Conservation (phyloP, 2,888 invertebrate species). For the Dioctria rufipes region DNA sequence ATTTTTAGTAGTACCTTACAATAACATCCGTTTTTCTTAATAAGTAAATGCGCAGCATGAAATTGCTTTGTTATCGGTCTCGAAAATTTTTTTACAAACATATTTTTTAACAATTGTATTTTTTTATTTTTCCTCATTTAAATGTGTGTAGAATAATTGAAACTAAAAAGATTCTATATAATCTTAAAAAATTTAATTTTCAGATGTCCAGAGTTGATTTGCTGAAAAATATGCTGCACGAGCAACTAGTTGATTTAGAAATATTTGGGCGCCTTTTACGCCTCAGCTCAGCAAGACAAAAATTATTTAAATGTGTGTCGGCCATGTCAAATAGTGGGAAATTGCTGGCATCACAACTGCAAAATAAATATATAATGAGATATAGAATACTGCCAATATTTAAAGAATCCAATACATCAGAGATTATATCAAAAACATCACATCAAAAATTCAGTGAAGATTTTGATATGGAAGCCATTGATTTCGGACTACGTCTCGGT, state of each 20-base stretch:
- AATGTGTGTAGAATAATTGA: no score
- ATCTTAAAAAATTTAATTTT: slow-evolving; percentile 15
- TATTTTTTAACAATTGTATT: no score
- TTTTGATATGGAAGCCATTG: slow-evolving; percentile 64
- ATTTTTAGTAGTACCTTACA: no score
- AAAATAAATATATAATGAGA: slow-evolving; percentile 64
- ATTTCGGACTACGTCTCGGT: slow-evolving; percentile 73
- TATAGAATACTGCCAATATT: slow-evolving; percentile 61
- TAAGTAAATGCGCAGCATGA: no score
- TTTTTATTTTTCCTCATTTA: no score
- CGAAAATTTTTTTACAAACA: no score
- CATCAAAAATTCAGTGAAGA: slow-evolving; percentile 59
- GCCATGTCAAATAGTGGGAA: slow-evolving; percentile 66
- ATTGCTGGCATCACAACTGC: slow-evolving; percentile 65
- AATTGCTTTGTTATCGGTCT: no score
- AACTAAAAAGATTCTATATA: slow-evolving; percentile 23
- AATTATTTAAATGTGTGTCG: slow-evolving; percentile 68
- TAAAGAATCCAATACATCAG: slow-evolving; percentile 28
- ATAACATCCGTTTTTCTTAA: no score
- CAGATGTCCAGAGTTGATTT: slow-evolving; percentile 67
- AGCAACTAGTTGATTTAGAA: slow-evolving; percentile 67
- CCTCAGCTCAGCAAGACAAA: slow-evolving; percentile 67
- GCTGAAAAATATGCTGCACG: slow-evolving; percentile 67
- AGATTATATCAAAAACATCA: slow-evolving; percentile 58
- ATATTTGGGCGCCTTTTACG: slow-evolving; percentile 68